phyloP scores from a whole-genome alignment of 2,888 invertebrate genomes.

The Stictocephala bisonia region DNA sequence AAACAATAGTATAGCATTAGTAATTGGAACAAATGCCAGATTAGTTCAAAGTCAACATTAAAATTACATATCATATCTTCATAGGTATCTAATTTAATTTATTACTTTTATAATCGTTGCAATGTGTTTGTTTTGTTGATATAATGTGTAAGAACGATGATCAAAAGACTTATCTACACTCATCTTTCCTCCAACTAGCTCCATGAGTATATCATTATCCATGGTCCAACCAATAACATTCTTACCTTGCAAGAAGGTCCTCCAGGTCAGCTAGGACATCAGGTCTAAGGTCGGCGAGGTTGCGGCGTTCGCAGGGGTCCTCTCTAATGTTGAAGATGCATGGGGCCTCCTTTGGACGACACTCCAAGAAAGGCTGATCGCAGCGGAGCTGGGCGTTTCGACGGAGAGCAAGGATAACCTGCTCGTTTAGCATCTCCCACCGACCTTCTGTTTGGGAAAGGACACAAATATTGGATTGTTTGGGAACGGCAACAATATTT shows the following conservation, averaged over 20 bases:
- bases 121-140: no score
- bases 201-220: no score
- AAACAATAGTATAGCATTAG: no score
- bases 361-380: constrained; percentile 53
- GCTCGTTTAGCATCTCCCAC: constrained; percentile 56
- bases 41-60: no score
- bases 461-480: not conserved
- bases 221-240: no score
- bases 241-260: constrained; percentile 62
- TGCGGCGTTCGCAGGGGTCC: constrained; percentile 65
- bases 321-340: constrained; percentile 64
- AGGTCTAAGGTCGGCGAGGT: constrained; percentile 65
- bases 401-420: constrained; percentile 59
- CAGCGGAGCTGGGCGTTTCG: constrained; percentile 60
- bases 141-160: no score
- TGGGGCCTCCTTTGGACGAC: constrained; percentile 62
- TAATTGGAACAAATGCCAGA: no score
- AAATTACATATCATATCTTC: no score
- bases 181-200: no score
- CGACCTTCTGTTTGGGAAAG: constrained; percentile 36
- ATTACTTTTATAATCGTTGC: no score
- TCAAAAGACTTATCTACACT: no score
- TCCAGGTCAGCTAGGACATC: constrained; percentile 65
- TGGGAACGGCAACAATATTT: not conserved
- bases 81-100: no score